phyloP scores from a whole-genome alignment of 1,140 invertebrate species.

The Matsumurasca onukii region DNA sequence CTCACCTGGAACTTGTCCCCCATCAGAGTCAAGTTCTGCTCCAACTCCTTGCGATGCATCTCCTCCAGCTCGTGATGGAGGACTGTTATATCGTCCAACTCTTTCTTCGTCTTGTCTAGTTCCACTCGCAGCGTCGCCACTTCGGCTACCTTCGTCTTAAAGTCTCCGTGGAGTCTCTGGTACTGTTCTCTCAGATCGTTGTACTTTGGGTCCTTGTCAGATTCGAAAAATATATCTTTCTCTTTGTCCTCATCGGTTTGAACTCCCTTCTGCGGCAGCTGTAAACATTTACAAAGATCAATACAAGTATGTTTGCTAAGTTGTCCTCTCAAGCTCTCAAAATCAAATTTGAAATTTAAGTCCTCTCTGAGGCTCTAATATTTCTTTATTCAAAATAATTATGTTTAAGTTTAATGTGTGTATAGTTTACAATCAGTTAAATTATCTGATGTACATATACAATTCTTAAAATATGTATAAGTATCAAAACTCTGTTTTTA shows the following conservation, averaged over 20 bases:
- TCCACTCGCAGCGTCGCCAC: slow-evolving; percentile 54
- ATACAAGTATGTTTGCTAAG: too few relatives aligned
- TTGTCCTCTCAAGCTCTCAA: too few relatives aligned
- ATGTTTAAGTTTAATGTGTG: too few relatives aligned
- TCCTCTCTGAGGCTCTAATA: too few relatives aligned
- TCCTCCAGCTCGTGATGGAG: slow-evolving; percentile 6
- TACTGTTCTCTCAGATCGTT: slow-evolving; percentile 56
- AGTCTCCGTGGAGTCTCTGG: slow-evolving; percentile 56
- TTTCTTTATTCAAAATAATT: too few relatives aligned
- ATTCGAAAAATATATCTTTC: slow-evolving; percentile 7
- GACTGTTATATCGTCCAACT: slow-evolving; percentile 47
- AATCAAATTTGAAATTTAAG: too few relatives aligned
- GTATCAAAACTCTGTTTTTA: too few relatives aligned
- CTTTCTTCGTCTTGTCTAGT: slow-evolving; percentile 53
- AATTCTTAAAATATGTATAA: too few relatives aligned
- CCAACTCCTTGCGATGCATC: not conserved
- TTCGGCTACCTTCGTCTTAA: slow-evolving; percentile 56
- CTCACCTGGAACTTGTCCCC: slow-evolving; percentile 15
- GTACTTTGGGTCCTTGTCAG: slow-evolving; percentile 1
- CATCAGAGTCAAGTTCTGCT: not conserved
- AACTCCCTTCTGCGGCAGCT: not conserved
- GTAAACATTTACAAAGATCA: too few relatives aligned
- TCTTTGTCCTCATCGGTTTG: slow-evolving; percentile 21
- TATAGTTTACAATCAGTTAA: too few relatives aligned
- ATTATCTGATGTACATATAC: too few relatives aligned